Base-by-base conservation (phyloP, 2,113 vertebrate genomes). In the Macaca mulatta region DNA sequence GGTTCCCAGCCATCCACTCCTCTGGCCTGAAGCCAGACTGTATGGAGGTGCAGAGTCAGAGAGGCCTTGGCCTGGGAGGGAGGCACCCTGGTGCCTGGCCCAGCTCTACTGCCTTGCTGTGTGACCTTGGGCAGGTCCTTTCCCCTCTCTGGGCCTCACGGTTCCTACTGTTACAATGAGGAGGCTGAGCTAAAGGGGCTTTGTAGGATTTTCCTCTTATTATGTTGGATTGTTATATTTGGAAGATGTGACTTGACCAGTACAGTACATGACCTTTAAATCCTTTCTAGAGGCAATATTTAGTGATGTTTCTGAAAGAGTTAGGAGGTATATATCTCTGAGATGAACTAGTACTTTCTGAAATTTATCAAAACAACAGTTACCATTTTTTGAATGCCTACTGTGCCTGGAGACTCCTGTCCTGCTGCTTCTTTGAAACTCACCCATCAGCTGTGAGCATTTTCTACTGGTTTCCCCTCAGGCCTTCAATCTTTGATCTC, bases 231-330 rank as follows among this genome's bases (percentile, higher is more conserved):
- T 48, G 3, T 83, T 83, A 5, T 48, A 61, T 82, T 55, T 95
- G 27, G 6, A 82, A 40, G 6, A 23, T 85, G 17, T 83, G 67
- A 93, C 61, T 86, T 82, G 64, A 50, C 55, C 50, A 77, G 45
- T 45, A 38, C 14, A 82, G 9, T 38, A 69, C 45, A 43, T 92
- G 52, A 50, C 61, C 57, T 84, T 86, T 61, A 57, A 23, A 50
- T 74, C 61, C 48, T 93, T 94, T 88, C 81, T 89, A 64, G 40
- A 90, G 27, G 48, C 32, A 61, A 82, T 45, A 75, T 72, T 77
- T 59, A 79, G 48, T 70, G 30, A 82, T 82, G n/a, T 67, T 50
- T 94, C 52, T 89, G 50, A 57, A 94, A 95, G 35, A 94, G 55
- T 64, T 64, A 64, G 40, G 61, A 69, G 86, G 82, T n/a, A 25